These are phyloP conservation scores for Phaethon lepturus DNA, from an alignment of 2,113 vertebrate species.

Conservation along the genomic window DNA sequence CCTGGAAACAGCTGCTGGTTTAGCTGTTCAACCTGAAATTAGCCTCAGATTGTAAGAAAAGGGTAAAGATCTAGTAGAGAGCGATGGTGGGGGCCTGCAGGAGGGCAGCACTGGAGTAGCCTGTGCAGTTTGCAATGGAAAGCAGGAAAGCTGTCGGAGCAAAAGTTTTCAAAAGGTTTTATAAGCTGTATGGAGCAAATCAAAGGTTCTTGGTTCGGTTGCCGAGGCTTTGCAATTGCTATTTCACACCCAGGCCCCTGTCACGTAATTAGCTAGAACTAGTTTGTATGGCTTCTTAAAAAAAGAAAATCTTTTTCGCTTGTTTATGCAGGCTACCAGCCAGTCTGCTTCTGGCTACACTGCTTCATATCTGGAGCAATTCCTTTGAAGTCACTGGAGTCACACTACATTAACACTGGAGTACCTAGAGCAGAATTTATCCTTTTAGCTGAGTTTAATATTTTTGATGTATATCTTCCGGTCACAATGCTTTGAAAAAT, in stretches of 20 bases:
- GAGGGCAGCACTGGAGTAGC: not conserved
- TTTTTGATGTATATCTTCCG: not conserved
- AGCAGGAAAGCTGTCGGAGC: not conserved
- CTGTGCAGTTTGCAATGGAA: not conserved
- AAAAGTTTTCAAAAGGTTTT: not conserved
- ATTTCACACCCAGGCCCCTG: conserved; percentile 49
- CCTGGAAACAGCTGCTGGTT: not conserved
- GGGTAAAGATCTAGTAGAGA: not conserved
- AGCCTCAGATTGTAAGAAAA: not conserved
- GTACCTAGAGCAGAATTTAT: not conserved
- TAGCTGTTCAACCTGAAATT: not conserved
- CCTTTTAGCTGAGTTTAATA: not conserved
- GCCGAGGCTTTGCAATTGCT: conserved; percentile 29
- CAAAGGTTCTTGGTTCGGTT: not conserved
- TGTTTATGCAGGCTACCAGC: conserved; percentile 38
- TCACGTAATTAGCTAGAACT: conserved; percentile 9
- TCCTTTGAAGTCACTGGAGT: not conserved
- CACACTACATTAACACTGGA: not conserved
- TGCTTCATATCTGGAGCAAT: not conserved
- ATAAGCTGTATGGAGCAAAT: not conserved
- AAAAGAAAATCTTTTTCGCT: not conserved
- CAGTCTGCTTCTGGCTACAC: not conserved
- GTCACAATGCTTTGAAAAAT: not conserved
- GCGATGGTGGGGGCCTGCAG: not conserved
- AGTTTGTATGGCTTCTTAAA: not conserved